Evolutionary conservation across 2,797 vertebrate species (phyloP), one percentile per base, ranked within the genome.

Genomic region (Pelobates cultripes): DNA sequence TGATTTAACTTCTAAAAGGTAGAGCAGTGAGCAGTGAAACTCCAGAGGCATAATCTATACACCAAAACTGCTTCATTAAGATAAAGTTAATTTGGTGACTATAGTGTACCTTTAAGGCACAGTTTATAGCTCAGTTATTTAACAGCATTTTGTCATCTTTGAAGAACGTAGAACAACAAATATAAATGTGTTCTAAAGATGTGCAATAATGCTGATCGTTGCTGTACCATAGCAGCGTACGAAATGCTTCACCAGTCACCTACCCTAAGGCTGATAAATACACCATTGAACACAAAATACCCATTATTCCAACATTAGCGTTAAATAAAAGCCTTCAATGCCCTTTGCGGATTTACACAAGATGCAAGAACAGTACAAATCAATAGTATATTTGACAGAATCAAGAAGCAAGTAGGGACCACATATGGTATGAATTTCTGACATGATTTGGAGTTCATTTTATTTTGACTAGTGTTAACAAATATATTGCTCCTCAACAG

Each of bases 221-320:
- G 84, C 80, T 79, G 82, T 89, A 81, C 73, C 44, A 61, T 87
- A 85, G 86, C 80, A 15, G 85, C 79, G 76, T 51, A 75, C 73
- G 82, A 83, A 84, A 89, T 85, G 89, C 87, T 87, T 88, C 87
- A 75, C 68, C 89, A 88, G 86, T 86, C 75, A 86, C 78, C 81
- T 86, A 76, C 86, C 88, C 83, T n/a, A 82, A 83, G 89, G 86
- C 85, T 89, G 85, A 87, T 91, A 91, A 89, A 86, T 87, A 89
- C 88, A 85, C 87, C 86, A 81, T 79, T 87, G 88, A 91, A 87
- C 86, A 88, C 86, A 83, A 90, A 12, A 87, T 85, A 82, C 86
- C 86, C 86, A 87, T 88, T 88, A 84, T 86, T 70, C 70, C 81
- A 80, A 79, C 4, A 57, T 57, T 15, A 12, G 9, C 4, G 14